Conservation (phyloP, 2,797 vertebrate genomes). For the Brachymystax lenok region DNA sequence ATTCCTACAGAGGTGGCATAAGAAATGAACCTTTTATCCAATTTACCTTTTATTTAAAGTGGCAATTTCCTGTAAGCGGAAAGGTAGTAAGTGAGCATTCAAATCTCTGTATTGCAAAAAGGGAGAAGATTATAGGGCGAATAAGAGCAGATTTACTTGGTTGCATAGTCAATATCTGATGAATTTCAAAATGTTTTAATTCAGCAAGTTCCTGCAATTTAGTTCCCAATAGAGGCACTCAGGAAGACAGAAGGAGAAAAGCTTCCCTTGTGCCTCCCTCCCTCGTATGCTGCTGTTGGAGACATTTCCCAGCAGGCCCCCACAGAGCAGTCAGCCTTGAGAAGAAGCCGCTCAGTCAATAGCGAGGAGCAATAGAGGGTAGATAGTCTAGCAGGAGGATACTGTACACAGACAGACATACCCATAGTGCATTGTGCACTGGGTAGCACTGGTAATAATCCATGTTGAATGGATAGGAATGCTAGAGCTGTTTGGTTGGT, state of each 20-base stretch:
- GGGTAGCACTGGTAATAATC: background rate
- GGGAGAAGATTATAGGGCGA: constrained; percentile 73
- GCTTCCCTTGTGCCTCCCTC: constrained; percentile 48
- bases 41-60: constrained; percentile 84
- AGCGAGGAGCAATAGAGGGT: constrained; percentile 39
- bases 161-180: constrained; percentile 71
- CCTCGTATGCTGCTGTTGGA: constrained; percentile 12
- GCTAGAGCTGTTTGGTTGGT: constrained; percentile 10
- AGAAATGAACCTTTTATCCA: constrained; percentile 78
- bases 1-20: constrained; percentile 70
- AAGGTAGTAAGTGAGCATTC: constrained; percentile 83
- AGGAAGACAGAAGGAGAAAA: constrained; percentile 51
- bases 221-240: constrained; percentile 72
- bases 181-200: constrained; percentile 76
- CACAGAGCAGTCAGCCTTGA: constrained; percentile 49
- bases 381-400: constrained; percentile 26
- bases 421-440: constrained; percentile 6
- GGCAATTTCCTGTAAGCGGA: constrained; percentile 75
- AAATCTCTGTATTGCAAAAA: constrained; percentile 76
- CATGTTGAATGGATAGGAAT: background rate
- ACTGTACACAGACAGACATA: background rate
- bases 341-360: constrained; percentile 59
- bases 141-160: constrained; percentile 77
- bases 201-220: constrained; percentile 80
- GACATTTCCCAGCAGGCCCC: constrained; percentile 48